phyloP scores from a whole-genome alignment of 2,797 vertebrate genomes.

The Sebastes nivosus region DNA sequence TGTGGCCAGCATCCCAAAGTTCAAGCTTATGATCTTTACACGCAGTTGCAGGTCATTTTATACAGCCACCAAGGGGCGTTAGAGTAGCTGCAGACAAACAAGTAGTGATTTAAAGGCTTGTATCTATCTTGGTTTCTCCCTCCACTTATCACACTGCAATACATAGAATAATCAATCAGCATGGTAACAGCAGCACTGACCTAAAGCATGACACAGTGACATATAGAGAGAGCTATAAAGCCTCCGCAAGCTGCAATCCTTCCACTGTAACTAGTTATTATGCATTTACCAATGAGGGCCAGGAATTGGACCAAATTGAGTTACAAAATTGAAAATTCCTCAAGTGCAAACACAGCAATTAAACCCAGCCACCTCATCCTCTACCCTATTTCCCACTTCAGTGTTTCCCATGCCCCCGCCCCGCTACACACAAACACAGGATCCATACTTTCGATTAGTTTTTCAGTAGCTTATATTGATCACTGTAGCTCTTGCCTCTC shows the following conservation, averaged over 20 bases:
- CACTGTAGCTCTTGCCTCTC: slow-evolving; percentile 23
- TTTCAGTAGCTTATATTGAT: slow-evolving; percentile 53
- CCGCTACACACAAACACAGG: neutral
- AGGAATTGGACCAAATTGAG: slow-evolving; percentile 5
- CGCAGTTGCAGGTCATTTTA: neutral
- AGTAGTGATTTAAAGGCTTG: neutral
- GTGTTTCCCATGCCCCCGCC: slow-evolving; percentile 1
- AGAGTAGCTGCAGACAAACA: neutral
- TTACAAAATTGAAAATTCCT: slow-evolving; percentile 6
- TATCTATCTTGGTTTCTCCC: neutral
- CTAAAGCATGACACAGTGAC: neutral
- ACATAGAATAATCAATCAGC: neutral
- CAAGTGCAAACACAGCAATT: slow-evolving; percentile 29
- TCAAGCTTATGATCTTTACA: neutral
- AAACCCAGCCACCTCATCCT: neutral
- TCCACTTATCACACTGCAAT: neutral
- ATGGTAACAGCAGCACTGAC: neutral
- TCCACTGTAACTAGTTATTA: neutral
- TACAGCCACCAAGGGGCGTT: neutral
- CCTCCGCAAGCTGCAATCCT: neutral
- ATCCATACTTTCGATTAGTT: slow-evolving; percentile 50
- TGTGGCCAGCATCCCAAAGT: neutral
- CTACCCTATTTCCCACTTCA: slow-evolving; percentile 11
- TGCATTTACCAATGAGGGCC: neutral
- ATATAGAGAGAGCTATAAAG: neutral